Percentiles rank a stretch among this genome's conserved stretches.
phyloP scores from a whole-genome alignment of 2,113 vertebrate species.

The Aleadryas rufinucha region DNA sequence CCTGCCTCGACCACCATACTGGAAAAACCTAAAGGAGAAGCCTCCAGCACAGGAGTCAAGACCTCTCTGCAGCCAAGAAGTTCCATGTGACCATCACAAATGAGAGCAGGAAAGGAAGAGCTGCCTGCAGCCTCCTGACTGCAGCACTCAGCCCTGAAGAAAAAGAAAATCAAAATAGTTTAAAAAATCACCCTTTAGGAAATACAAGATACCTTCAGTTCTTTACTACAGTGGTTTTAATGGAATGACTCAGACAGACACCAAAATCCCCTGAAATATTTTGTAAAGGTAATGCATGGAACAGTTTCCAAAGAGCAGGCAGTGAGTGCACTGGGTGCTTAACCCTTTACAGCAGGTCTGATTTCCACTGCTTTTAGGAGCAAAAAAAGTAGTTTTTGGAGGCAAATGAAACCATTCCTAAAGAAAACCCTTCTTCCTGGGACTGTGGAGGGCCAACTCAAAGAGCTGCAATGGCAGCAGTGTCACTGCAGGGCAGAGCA shows the following conservation, averaged over 20 bases:
- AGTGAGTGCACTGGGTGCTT: not conserved
- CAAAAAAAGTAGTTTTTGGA: not conserved
- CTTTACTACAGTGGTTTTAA: not conserved
- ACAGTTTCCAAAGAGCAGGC: not conserved
- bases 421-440: not conserved
- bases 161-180: not conserved
- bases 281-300: not conserved
- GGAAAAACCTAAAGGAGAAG: not conserved
- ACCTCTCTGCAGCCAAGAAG: not conserved
- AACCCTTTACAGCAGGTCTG: not conserved
- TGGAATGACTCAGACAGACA: not conserved
- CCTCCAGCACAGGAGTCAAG: not conserved
- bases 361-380: not conserved
- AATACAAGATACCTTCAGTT: not conserved
- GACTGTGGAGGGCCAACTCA: fast-evolving
- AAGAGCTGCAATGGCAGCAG: not conserved
- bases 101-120: not conserved
- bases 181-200: not conserved
- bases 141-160: not conserved
- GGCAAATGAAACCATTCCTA: not conserved
- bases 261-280: not conserved
- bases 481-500: not conserved
- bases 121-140: not conserved
- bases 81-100: not conserved
- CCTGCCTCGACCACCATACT: not conserved